Conservation (phyloP, 1,140 invertebrate species). For the Centruroides sculpturatus region DNA sequence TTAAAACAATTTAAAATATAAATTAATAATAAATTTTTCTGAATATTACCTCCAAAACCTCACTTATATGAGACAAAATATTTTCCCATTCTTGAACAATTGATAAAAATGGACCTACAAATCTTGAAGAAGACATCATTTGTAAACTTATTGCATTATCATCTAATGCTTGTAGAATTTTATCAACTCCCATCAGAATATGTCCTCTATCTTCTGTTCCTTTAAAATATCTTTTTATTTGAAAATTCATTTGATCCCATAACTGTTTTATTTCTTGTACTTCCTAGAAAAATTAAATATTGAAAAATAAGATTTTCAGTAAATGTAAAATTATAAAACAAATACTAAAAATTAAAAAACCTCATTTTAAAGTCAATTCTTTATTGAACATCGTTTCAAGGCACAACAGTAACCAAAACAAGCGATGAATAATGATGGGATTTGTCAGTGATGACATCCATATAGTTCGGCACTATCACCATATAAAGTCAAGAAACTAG, state of each 20-base stretch:
- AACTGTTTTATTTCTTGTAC: slow-evolving; percentile 52
- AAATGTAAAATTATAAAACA: too few species aligned
- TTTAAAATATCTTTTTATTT: slow-evolving; percentile 39
- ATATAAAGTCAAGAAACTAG: too few species aligned
- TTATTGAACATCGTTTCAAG: too few species aligned
- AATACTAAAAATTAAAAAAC: too few species aligned
- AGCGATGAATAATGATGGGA: too few species aligned
- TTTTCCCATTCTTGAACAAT: slow-evolving; percentile 72
- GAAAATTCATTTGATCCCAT: slow-evolving; percentile 59
- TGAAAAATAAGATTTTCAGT: neutral
- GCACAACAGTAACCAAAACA: too few species aligned
- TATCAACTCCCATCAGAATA: slow-evolving; percentile 63
- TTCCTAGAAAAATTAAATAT: slow-evolving; percentile 30
- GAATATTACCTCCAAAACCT: slow-evolving; percentile 53
- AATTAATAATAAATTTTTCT: neutral
- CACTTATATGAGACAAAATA: slow-evolving; percentile 55
- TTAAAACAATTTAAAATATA: too few species aligned
- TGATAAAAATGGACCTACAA: slow-evolving; percentile 66
- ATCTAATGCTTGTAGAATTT: slow-evolving; percentile 62
- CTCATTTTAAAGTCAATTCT: too few species aligned
- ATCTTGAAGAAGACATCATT: slow-evolving; percentile 76
- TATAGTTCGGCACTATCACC: too few species aligned
- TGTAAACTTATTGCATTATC: slow-evolving; percentile 79
- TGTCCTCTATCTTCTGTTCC: slow-evolving; percentile 45
- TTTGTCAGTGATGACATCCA: too few species aligned